Percentiles rank a stretch among this genome's conserved stretches.
These are phyloP conservation scores for Glaucopsyche alexis DNA, from an alignment of 2,888 invertebrate species.

Conservation along the genomic window DNA sequence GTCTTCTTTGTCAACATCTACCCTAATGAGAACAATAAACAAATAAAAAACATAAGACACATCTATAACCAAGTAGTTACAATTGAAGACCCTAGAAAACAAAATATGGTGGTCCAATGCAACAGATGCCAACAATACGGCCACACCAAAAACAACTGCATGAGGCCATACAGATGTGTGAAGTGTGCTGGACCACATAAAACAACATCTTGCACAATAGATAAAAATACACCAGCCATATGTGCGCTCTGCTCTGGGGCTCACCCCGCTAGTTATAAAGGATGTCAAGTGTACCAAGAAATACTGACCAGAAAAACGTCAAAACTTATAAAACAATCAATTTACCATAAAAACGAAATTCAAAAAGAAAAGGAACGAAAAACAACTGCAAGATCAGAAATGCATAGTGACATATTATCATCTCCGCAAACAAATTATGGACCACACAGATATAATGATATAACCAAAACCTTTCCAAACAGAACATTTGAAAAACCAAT, in stretches of 20 bases:
- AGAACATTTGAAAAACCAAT: background rate
- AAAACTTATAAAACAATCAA: background rate
- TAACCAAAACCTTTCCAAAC: background rate
- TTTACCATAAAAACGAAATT: background rate
- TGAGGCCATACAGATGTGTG: slow-evolving; percentile 27
- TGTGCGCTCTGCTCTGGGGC: slow-evolving; percentile 34
- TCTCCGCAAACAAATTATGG: background rate
- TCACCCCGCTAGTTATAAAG: slow-evolving; percentile 38
- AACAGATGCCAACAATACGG: slow-evolving; percentile 26
- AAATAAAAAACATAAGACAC: background rate
- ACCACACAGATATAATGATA: background rate
- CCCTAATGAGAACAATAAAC: background rate
- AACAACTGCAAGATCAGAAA: background rate
- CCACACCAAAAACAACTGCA: slow-evolving; percentile 17
- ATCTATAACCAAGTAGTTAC: background rate
- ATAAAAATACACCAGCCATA: slow-evolving; percentile 32
- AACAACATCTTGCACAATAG: background rate
- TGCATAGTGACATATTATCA: background rate
- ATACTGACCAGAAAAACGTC: slow-evolving; percentile 29
- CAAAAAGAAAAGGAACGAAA: background rate
- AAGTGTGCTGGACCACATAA: slow-evolving; percentile 24
- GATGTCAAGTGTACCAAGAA: slow-evolving; percentile 37
- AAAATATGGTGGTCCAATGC: background rate
- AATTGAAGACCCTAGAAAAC: background rate
- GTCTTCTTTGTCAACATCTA: background rate